Conservation (phyloP, 1,140 invertebrate species). For the Paraescarpia echinospica region DNA sequence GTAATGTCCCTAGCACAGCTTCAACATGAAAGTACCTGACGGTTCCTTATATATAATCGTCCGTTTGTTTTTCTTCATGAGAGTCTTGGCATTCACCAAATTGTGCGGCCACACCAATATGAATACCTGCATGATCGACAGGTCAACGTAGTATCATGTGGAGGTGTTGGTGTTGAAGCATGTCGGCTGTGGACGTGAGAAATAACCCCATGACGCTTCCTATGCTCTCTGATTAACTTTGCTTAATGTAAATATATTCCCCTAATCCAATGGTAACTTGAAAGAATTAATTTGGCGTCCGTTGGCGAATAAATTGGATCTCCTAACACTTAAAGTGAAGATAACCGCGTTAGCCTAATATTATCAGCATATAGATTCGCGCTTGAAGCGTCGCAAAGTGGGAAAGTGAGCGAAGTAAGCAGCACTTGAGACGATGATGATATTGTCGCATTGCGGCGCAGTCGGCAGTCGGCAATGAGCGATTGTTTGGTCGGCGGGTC, state of each 20-base stretch:
- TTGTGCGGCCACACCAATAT: neutral
- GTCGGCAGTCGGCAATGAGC: neutral
- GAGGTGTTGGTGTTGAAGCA: neutral
- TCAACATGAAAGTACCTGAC: neutral
- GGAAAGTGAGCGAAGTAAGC: neutral
- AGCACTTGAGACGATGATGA: neutral
- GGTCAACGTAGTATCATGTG: neutral
- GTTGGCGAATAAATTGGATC: constrained; percentile 5
- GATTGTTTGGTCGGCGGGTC: neutral
- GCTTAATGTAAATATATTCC: neutral
- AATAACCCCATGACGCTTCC: neutral
- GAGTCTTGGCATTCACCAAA: neutral
- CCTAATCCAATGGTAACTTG: neutral
- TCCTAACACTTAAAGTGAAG: neutral
- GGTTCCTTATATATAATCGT: neutral
- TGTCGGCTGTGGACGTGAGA: neutral
- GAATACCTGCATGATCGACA: neutral
- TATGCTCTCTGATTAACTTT: neutral
- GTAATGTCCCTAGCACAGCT: too few relatives aligned
- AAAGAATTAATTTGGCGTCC: constrained; percentile 5
- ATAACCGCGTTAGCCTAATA: neutral
- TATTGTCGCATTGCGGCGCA: neutral
- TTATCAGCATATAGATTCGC: constrained; percentile 5
- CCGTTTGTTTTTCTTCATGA: neutral
- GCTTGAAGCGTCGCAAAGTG: neutral